Conservation (phyloP, 2,797 vertebrate genomes). For the Gobionotothen gibberifrons region DNA sequence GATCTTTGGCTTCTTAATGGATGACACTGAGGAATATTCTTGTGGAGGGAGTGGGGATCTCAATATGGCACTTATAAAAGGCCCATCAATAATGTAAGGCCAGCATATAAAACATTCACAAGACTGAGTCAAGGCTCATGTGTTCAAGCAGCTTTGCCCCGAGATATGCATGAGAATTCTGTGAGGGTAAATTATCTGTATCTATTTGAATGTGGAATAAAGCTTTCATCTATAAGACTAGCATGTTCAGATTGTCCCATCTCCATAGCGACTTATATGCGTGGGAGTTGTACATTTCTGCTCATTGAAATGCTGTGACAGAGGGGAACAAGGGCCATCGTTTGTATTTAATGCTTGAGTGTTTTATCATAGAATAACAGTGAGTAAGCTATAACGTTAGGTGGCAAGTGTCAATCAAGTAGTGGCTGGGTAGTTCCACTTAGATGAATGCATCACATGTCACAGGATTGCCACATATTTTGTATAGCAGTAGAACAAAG, state of each 20-base stretch:
- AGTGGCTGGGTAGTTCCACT: background rate
- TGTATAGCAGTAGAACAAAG: background rate
- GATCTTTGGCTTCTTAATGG: conserved; percentile 78
- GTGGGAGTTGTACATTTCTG: conserved; percentile 40
- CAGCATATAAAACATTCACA: conserved; percentile 79
- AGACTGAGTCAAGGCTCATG: conserved; percentile 60
- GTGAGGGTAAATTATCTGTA: conserved; percentile 37
- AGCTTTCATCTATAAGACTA: conserved; percentile 34
- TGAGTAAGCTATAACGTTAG: conserved; percentile 45
- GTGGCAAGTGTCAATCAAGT: conserved; percentile 41
- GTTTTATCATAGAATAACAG: conserved; percentile 48
- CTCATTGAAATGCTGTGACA: conserved; percentile 24
- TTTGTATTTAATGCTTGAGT: conserved; percentile 48
- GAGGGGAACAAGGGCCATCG: conserved; percentile 24
- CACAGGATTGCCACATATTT: background rate
- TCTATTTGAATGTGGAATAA: conserved; percentile 45
- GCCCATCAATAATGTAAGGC: conserved; percentile 81
- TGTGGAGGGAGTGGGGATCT: conserved; percentile 69
- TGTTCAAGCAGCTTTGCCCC: conserved; percentile 48
- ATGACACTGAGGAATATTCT: conserved; percentile 74
- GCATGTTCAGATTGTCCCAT: conserved; percentile 25
- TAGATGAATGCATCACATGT: background rate
- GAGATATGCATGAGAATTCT: conserved; percentile 51
- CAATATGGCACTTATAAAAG: conserved; percentile 80
- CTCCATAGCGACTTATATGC: conserved; percentile 36